These are phyloP conservation scores for Nothura maculosa DNA, from an alignment of 2,797 vertebrate species.

Conservation along the genomic window DNA sequence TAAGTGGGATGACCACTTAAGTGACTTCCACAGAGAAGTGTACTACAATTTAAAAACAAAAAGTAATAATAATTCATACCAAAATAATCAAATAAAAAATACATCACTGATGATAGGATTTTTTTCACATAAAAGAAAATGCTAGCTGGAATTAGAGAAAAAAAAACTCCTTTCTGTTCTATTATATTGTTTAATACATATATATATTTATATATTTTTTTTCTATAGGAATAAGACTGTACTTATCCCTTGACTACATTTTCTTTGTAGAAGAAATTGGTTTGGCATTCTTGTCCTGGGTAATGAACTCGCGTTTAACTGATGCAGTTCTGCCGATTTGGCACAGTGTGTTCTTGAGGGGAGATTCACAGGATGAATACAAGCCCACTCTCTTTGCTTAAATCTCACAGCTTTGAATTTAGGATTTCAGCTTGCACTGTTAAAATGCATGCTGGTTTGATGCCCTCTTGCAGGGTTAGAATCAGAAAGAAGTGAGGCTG, in stretches of 20 bases:
- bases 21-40: neutral
- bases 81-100: too few species aligned
- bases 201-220: too few species aligned
- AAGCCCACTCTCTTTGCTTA: neutral
- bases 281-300: neutral
- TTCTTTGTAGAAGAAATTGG: neutral
- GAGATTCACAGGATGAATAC: neutral
- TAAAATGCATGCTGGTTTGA: neutral
- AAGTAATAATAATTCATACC: fast-evolving
- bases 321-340: neutral
- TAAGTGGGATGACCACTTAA: neutral
- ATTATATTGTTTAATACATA: neutral
- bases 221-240: fast-evolving
- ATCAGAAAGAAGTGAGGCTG: neutral
- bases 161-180: neutral
- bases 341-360: neutral
- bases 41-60: neutral
- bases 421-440: constrained; percentile 25
- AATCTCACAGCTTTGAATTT: constrained; percentile 45
- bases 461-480: neutral
- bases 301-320: neutral
- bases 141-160: neutral
- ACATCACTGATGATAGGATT: neutral
- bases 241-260: neutral
- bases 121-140: neutral